A percentile compares a stretch with the other conserved stretches of the same genome.
Evolutionary conservation across 1,140 invertebrate genomes (phyloP).

Genomic region (Odontomachus brunneus): DNA sequence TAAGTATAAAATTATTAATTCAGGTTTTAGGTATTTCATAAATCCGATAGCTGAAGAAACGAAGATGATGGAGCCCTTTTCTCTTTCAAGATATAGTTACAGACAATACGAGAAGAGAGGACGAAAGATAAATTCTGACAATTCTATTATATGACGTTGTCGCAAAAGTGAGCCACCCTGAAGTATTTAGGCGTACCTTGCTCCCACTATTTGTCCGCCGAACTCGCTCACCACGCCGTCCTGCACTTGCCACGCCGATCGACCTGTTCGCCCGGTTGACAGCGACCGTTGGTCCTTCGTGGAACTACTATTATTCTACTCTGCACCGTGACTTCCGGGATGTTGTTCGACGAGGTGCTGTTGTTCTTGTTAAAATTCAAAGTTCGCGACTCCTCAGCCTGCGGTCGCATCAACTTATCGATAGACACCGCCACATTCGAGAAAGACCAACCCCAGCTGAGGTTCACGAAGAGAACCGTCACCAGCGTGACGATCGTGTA

Average conservation of each 20-base stretch:
- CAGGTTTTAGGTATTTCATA: too few species aligned
- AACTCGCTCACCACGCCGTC: conserved; percentile 70
- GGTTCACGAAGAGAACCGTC: conserved; percentile 19
- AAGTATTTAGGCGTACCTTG: conserved; percentile 19
- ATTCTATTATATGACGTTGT: too few species aligned
- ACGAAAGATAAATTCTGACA: too few species aligned
- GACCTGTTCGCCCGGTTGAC: conserved; percentile 68
- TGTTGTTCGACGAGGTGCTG: background rate
- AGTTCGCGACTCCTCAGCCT: background rate
- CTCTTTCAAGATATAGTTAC: too few species aligned
- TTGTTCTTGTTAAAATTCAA: background rate
- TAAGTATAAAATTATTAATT: too few species aligned
- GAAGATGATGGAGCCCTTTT: too few species aligned
- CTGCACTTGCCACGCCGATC: conserved; percentile 78
- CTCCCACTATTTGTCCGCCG: background rate
- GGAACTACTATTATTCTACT: conserved; percentile 75
- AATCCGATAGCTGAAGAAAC: too few species aligned
- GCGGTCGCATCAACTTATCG: conserved; percentile 3
- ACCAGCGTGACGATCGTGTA: conserved; percentile 54
- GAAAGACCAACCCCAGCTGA: conserved; percentile 64
- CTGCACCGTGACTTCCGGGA: conserved; percentile 1
- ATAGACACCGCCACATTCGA: conserved; percentile 48
- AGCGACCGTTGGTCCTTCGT: conserved; percentile 59
- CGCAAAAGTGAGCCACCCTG: too few species aligned
- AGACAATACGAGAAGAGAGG: too few species aligned